Evolutionary conservation across 2,888 invertebrate genomes (phyloP), one percentile per base, ranked within the genome.

Genomic region (Automeris io): DNA sequence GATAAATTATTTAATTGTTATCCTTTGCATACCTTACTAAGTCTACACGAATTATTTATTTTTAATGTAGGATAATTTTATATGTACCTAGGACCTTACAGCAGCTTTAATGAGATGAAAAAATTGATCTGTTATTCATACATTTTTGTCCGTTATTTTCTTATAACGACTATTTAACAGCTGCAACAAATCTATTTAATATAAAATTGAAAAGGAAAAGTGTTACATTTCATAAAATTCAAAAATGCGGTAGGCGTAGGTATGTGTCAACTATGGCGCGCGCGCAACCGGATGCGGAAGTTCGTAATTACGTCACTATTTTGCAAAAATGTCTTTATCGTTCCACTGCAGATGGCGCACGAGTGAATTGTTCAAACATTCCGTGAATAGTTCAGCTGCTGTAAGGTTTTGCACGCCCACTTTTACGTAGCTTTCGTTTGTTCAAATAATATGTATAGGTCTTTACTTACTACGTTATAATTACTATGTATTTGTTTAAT

Each of bases 281-380:
- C 83, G 82, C 82, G 83, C 72, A 58, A 42, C 69, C 80, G 85
- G 82, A 82, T 71, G 48, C 82, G 85, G 85, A 86, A 82, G 71
- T 71, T 46, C 62, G 69, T 85, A 82, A 85, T 86, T 85, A 85
- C 62, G 66, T 47, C 51, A 65, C 70, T 72, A 83, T 82, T 82
- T 82, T 50, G 80, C 82, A 77, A 85, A 79, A 80, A 85, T 83
- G 75, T 85, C 81, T 83, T 77, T 80, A 85, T 83, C 67, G 57
- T 49, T 57, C 63, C 57, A 47, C 60, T 74, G 70, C 85, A 86
- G 83, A 81, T 82, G 83, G 79, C 76, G 78, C 65, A 62, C 57
- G 62, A 57, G 54, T 54, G 69, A 67, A 73, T 74, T 68, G 68
- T 69, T 75, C 68, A 51, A 60, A 64, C 66, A 82, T 81, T 71